Evolutionary conservation across 2,797 vertebrate genomes (phyloP).

Genomic region (Hyperoplus lanceolatus): DNA sequence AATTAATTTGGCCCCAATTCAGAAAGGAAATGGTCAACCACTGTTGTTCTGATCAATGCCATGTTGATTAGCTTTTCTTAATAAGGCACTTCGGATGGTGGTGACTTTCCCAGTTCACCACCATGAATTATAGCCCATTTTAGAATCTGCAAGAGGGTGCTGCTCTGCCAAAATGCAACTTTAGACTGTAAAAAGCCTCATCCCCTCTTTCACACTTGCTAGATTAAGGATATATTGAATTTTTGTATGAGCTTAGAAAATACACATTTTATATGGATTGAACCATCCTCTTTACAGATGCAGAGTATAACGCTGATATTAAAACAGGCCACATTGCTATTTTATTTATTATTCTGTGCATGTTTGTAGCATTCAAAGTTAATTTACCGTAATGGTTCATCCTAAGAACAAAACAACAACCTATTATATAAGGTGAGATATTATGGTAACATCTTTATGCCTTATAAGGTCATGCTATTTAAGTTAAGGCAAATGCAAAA

Average conservation of each 20-base stretch:
- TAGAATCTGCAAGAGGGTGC: neutral
- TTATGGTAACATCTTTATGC: neutral
- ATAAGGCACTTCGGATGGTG: neutral
- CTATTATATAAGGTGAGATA: neutral
- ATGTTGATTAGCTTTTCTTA: neutral
- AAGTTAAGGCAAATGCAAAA: conserved; percentile 6
- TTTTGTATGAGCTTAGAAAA: neutral
- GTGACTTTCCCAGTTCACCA: neutral
- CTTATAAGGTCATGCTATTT: neutral
- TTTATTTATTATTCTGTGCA: neutral
- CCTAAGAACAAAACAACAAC: neutral
- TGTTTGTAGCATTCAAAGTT: neutral
- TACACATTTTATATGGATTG: neutral
- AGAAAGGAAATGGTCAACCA: conserved; percentile 11
- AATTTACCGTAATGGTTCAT: neutral
- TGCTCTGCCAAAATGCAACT: neutral
- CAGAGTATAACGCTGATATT: neutral
- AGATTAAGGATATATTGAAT: neutral
- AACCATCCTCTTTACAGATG: neutral
- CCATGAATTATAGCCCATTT: neutral
- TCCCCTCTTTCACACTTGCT: neutral
- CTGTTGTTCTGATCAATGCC: conserved; percentile 17
- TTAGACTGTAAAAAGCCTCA: neutral
- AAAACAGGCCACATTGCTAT: neutral
- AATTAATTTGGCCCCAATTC: conserved; percentile 17